Evolutionary conservation across 1,140 invertebrate species (phyloP).

Genomic region (Tetramorium simillimum): DNA sequence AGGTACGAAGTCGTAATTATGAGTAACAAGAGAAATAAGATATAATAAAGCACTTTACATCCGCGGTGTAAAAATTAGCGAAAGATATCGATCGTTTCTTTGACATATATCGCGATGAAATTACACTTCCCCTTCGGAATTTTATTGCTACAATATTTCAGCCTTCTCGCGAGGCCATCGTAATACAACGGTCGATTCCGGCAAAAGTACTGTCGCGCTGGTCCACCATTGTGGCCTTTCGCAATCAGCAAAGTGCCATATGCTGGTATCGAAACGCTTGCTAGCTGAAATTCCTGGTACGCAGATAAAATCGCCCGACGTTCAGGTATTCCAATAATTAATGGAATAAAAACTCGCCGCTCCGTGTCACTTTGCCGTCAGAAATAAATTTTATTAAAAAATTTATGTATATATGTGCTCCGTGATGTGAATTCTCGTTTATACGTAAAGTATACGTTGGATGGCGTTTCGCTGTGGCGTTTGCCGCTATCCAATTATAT

Average conservation of each 20-base stretch:
- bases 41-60: not conserved
- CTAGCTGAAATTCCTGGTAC: conserved; percentile 66
- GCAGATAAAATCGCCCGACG: conserved; percentile 66
- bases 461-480: conserved; percentile 4
- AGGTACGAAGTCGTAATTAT: not conserved
- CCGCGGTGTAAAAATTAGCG: conserved; percentile 11
- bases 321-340: conserved; percentile 73
- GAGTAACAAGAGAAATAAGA: not conserved
- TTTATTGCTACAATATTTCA: conserved; percentile 70
- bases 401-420: conserved; percentile 23
- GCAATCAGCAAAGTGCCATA: conserved; percentile 72
- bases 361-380: conserved; percentile 43
- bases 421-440: conserved; percentile 8
- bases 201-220: conserved; percentile 39
- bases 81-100: conserved; percentile 24
- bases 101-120: conserved; percentile 47
- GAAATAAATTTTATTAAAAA: conserved; percentile 62
- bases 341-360: conserved; percentile 71
- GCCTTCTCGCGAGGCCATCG: conserved; percentile 1
- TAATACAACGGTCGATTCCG: conserved; percentile 54
- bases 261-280: conserved; percentile 66
- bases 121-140: conserved; percentile 42
- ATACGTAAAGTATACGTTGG: conserved; percentile 39
- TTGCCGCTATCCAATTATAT: conserved; percentile 55
- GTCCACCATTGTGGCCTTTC: conserved; percentile 47